These are phyloP conservation scores for Tenthredo notha DNA, from an alignment of 2,888 invertebrate genomes.

Conservation along the genomic window DNA sequence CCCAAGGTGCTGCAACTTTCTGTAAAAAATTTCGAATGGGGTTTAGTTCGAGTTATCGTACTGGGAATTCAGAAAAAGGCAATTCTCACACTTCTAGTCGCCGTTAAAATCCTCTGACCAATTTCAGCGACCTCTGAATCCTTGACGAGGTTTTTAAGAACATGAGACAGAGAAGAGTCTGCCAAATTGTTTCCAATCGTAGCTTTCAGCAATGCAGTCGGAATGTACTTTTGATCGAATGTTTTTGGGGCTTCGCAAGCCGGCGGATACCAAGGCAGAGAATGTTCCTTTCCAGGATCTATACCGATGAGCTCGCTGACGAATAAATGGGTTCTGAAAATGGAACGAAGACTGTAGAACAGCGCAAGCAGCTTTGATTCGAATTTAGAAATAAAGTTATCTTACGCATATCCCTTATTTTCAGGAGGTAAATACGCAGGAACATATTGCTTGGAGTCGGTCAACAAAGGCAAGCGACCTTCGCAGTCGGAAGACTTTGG, in stretches of 20 bases:
- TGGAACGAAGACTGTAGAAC: neutral
- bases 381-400: neutral
- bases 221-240: slow-evolving; percentile 74
- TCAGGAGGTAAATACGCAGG: slow-evolving; percentile 88
- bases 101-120: slow-evolving; percentile 88
- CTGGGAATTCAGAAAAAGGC: neutral
- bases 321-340: slow-evolving; percentile 65
- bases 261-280: slow-evolving; percentile 90
- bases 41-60: neutral
- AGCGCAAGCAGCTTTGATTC: neutral
- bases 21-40: slow-evolving; percentile 74
- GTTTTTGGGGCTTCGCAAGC: slow-evolving; percentile 80
- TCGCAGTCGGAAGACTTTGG: slow-evolving; percentile 66
- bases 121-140: slow-evolving; percentile 85
- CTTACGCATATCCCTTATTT: slow-evolving; percentile 88
- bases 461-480: slow-evolving; percentile 59
- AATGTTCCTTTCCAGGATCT: slow-evolving; percentile 82
- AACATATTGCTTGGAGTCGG: slow-evolving; percentile 77
- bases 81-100: slow-evolving; percentile 83
- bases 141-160: slow-evolving; percentile 73
- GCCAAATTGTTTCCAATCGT: slow-evolving; percentile 65
- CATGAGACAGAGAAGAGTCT: slow-evolving; percentile 77
- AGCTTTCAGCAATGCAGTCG: slow-evolving; percentile 70
- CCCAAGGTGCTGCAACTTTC: slow-evolving; percentile 88
- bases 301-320: slow-evolving; percentile 82